Evolutionary conservation across 2,797 vertebrate genomes (phyloP).

Genomic region (Clamator glandarius): DNA sequence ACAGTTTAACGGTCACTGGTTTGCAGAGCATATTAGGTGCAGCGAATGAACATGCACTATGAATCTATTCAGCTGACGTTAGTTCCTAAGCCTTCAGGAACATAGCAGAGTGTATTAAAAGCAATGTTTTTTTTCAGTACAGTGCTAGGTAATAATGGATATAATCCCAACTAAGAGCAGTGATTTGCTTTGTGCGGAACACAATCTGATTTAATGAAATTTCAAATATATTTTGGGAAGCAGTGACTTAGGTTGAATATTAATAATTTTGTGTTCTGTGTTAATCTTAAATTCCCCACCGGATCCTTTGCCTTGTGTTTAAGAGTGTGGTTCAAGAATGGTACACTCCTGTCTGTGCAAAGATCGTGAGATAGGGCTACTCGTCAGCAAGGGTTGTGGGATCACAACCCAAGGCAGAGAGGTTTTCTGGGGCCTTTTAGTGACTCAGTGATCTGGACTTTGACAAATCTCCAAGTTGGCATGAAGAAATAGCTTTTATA

Average conservation of each 20-base stretch:
- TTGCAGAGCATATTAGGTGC: not conserved
- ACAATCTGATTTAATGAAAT: not conserved
- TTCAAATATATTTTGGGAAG: not conserved
- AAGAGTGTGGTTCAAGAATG: not conserved
- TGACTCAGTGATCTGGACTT: not conserved
- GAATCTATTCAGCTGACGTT: not conserved
- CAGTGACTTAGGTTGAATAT: not conserved
- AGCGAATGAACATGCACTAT: not conserved
- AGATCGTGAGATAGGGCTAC: rapidly evolving
- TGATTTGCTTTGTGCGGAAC: not conserved
- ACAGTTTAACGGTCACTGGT: not conserved
- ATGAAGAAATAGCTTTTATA: not conserved
- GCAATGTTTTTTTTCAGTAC: not conserved
- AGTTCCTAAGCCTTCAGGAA: not conserved
- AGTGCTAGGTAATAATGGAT: not conserved
- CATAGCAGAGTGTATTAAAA: not conserved
- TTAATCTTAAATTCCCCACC: not conserved
- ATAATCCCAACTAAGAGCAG: not conserved
- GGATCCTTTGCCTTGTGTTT: not conserved
- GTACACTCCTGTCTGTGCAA: not conserved
- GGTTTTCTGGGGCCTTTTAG: not conserved
- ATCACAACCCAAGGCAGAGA: not conserved
- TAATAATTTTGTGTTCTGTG: not conserved
- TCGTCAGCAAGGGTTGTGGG: not conserved
- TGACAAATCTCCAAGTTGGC: rapidly evolving